Conservation (phyloP, 30 jellyfish, hydroid and myxozoan genomes). For the Catostylus mosaicus region DNA sequence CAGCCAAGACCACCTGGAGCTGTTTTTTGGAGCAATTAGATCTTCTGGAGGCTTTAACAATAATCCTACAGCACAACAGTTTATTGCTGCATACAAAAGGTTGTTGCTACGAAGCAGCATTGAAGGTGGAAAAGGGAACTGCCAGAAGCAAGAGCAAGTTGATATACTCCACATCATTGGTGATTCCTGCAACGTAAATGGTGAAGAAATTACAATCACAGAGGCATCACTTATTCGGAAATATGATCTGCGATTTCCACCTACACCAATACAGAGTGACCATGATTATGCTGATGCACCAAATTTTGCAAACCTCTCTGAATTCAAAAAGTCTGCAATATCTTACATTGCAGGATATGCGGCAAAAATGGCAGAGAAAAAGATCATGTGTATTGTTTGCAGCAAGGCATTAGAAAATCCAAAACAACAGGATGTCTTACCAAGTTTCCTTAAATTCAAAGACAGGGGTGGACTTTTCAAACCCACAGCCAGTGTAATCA, state of each 20-base stretch:
- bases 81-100: conserved; percentile 57
- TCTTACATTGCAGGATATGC: conserved; percentile 72
- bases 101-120: conserved; percentile 36
- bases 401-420: conserved; percentile 40
- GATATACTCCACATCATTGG: conserved; percentile 48
- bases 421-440: neutral
- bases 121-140: conserved; percentile 63
- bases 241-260: conserved; percentile 26
- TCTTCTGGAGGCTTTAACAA: conserved; percentile 68
- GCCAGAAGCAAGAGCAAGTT: conserved; percentile 45
- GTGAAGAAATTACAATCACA: conserved; percentile 16
- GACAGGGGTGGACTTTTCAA: conserved; percentile 75
- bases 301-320: conserved; percentile 43
- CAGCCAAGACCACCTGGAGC: conserved; percentile 64
- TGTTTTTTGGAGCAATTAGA: conserved; percentile 63
- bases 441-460: conserved; percentile 43
- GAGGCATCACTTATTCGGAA: conserved; percentile 37
- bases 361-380: conserved; percentile 35
- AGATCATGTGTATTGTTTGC: conserved; percentile 25
- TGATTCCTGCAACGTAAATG: conserved; percentile 29
- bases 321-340: conserved; percentile 55
- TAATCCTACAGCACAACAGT: conserved; percentile 64
- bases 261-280: conserved; percentile 2
- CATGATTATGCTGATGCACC: conserved; percentile 50
- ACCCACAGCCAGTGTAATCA: conserved; percentile 58